A percentile compares a stretch with the other conserved stretches of the same genome.
Evolutionary conservation across 2,113 vertebrate species (phyloP).

Genomic region (Crotalus horridus): DNA sequence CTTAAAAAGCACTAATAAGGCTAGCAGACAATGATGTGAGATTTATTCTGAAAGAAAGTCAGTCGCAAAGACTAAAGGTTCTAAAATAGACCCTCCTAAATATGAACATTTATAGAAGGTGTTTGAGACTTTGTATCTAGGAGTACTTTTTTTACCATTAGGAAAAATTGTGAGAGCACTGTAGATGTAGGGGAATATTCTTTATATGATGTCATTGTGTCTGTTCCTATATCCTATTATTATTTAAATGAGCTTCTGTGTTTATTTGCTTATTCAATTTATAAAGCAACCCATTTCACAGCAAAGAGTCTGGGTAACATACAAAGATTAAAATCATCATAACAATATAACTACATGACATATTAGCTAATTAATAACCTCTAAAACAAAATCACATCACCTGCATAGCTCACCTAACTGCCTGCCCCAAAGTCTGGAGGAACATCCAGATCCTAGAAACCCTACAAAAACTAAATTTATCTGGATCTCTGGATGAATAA

Average conservation of each 20-base stretch:
- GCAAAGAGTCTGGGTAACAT: not conserved
- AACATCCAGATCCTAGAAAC: not conserved
- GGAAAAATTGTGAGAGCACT: not conserved
- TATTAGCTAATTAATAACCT: not conserved
- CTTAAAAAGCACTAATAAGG: not conserved
- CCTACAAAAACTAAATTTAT: not conserved
- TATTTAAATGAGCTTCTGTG: not conserved
- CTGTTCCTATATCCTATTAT: not conserved
- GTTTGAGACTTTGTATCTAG: not conserved
- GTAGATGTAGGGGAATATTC: not conserved
- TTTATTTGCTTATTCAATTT: not conserved
- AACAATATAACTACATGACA: not conserved
- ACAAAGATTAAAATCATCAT: not conserved
- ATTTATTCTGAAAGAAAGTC: rapidly evolving
- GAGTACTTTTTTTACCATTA: not conserved
- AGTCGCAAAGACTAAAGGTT: not conserved
- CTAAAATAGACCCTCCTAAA: not conserved
- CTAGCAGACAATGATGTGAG: not conserved
- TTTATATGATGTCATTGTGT: not conserved
- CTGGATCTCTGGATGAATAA: not conserved
- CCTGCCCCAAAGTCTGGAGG: not conserved
- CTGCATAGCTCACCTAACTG: not conserved
- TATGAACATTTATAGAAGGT: not conserved
- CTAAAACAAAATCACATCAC: not conserved
- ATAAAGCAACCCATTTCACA: not conserved